Evolutionary conservation across 92 coral and sea anemone species (phyloP).

Genomic region (Hydrozoanthus gracilis): DNA sequence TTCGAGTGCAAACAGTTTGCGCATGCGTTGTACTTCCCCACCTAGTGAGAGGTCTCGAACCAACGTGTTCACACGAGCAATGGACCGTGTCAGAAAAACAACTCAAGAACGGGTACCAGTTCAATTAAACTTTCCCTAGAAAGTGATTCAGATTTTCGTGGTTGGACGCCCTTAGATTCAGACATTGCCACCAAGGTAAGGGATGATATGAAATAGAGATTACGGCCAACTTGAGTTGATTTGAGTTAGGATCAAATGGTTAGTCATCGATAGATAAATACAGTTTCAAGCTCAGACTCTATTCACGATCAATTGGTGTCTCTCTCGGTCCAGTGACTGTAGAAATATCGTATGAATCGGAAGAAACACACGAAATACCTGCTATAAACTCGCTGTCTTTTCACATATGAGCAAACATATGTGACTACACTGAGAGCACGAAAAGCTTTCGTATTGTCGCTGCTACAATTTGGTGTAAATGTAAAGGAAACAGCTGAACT

Average conservation of each 20-base stretch:
- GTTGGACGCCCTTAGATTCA: not conserved
- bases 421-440: not conserved
- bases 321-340: not conserved
- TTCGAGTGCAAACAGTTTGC: not conserved
- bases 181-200: not conserved
- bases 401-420: not conserved
- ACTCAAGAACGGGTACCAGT: not conserved
- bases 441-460: not conserved
- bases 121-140: not conserved
- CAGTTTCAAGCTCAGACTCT: not conserved
- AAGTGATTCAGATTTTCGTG: not conserved
- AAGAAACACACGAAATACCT: not conserved
- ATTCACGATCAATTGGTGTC: not conserved
- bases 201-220: not conserved
- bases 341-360: not conserved
- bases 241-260: not conserved
- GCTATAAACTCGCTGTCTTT: no score
- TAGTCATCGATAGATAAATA: not conserved
- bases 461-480: not conserved
- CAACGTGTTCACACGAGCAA: not conserved
- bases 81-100: not conserved
- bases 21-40: conserved; percentile 2
- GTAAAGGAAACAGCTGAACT: not conserved
- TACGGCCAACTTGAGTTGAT: not conserved
- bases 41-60: not conserved